A percentile compares a stretch with the other conserved stretches of the same genome.
These are phyloP conservation scores for pig (Sus scrofa) DNA, from an alignment of 2,113 vertebrate genomes.

Conservation along the genomic window T2T-Sscrofa CM000816.6:37389501-37390000, in stretches of 20 bases:
- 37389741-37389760: not conserved
- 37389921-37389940: not conserved
- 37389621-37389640: too few relatives aligned
- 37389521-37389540: not conserved
- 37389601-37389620: not conserved
- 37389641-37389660: too few relatives aligned
- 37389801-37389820: not conserved
- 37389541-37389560: not conserved
- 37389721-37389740: not conserved
- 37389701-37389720: not conserved
- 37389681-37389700: not conserved
- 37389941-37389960: not conserved
- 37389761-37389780: not conserved
- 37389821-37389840: not conserved
- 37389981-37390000: not conserved
- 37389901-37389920: too few relatives aligned
- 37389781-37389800: not conserved
- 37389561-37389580: not conserved
- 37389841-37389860: not conserved
- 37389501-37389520: not conserved
- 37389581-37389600: not conserved
- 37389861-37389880: not conserved
- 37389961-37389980: not conserved
- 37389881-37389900: not conserved
- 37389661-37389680: not conserved